Conservation (phyloP, 2,113 vertebrate species). For the Python bivittatus region DNA sequence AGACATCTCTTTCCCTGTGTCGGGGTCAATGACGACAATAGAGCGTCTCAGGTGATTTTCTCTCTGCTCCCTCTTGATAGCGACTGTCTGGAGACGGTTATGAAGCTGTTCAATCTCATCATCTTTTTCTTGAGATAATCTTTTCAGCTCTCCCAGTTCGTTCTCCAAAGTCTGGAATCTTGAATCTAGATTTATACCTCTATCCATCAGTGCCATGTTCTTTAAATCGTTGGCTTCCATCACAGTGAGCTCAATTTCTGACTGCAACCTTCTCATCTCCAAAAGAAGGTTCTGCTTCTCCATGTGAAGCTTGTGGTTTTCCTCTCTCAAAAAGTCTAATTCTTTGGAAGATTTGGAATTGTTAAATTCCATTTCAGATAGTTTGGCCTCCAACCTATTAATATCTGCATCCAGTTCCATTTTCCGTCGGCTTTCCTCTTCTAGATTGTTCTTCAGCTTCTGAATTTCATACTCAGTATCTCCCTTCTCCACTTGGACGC, state of each 20-base stretch:
- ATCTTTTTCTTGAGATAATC: constrained; percentile 85
- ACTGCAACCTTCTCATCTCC: constrained; percentile 85
- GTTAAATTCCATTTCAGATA: constrained; percentile 89
- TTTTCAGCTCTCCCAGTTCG: constrained; percentile 86
- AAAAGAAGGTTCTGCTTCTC: constrained; percentile 90
- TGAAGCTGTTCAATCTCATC: constrained; percentile 88
- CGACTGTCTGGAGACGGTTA: constrained; percentile 82
- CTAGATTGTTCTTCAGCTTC: constrained; percentile 82
- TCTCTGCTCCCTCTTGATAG: constrained; percentile 89
- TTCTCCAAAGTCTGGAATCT: constrained; percentile 84
- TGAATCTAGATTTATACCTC: constrained; percentile 80
- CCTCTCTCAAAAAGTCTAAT: constrained; percentile 89
- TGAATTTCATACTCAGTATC: constrained; percentile 89
- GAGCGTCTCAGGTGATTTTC: constrained; percentile 93
- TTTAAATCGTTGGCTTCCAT: constrained; percentile 85
- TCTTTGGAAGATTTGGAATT: constrained; percentile 95
- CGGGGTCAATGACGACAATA: constrained; percentile 95
- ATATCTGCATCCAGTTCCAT: constrained; percentile 86
- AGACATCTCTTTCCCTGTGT: constrained; percentile 91
- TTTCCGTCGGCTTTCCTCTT: constrained; percentile 85
- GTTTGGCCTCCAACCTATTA: constrained; percentile 73
- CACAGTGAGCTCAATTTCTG: constrained; percentile 89
- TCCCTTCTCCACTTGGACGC: constrained; percentile 91
- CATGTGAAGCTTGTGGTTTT: constrained; percentile 88
- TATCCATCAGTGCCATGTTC: constrained; percentile 74